Evolutionary conservation across 2,797 vertebrate genomes (phyloP).

Genomic region (Carduelis carduelis): DNA sequence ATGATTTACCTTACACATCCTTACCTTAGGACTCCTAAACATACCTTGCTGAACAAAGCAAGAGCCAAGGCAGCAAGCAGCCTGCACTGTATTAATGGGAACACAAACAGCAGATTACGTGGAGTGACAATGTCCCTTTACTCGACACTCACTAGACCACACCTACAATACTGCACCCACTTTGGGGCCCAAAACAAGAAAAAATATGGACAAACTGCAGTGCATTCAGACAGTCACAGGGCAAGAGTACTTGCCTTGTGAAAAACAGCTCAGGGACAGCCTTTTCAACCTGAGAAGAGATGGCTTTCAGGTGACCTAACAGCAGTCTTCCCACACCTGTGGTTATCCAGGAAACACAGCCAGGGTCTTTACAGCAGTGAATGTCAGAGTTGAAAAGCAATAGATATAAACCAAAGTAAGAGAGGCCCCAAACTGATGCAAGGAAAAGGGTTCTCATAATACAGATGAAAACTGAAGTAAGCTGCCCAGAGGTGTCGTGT

Average conservation of each 20-base stretch:
- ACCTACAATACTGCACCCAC: not conserved
- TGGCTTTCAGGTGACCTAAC: fast-evolving
- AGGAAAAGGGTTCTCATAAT: not conserved
- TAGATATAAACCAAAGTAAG: not conserved
- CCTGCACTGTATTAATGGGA: not conserved
- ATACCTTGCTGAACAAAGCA: not conserved
- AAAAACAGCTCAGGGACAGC: not conserved
- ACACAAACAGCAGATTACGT: not conserved
- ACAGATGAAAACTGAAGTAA: not conserved
- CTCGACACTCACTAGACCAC: not conserved
- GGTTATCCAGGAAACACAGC: not conserved
- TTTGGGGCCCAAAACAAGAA: not conserved
- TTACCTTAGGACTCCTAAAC: not conserved
- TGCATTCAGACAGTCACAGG: not conserved
- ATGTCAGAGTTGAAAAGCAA: not conserved
- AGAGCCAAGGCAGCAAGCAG: not conserved
- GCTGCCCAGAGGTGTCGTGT: not conserved
- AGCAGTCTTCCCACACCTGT: not conserved
- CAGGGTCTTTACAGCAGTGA: not conserved
- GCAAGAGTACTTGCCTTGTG: not conserved
- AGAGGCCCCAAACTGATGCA: not conserved
- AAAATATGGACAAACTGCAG: not conserved
- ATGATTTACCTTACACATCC: not conserved
- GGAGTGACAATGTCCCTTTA: not conserved
- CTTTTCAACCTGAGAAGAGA: not conserved